These are phyloP conservation scores for Zaprionus nigranus DNA, from an alignment of 1,140 invertebrate species.

Conservation along the genomic window DNA sequence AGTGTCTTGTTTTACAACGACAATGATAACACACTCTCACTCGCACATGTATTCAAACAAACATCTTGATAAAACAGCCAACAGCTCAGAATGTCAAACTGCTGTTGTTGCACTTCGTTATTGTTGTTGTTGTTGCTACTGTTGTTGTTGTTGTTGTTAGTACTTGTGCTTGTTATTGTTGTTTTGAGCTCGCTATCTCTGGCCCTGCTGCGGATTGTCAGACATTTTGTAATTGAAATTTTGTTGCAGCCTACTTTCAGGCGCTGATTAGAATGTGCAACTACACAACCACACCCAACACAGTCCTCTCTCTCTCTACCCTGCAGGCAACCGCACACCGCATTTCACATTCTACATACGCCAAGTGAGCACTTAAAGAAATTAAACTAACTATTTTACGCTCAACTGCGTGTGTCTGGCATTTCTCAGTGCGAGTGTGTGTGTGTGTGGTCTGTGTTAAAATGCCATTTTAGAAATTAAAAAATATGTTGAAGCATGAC, in stretches of 20 bases:
- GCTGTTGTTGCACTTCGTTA: conserved; percentile 29
- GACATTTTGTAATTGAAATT: conserved; percentile 80
- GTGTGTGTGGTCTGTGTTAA: conserved; percentile 33
- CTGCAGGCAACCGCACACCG: conserved; percentile 26
- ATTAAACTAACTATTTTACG: conserved; percentile 69
- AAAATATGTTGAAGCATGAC: conserved; percentile 57
- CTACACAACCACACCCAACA: not conserved
- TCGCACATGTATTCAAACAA: conserved; percentile 41
- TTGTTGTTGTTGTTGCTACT: conserved; percentile 8
- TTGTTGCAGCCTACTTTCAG: conserved; percentile 60
- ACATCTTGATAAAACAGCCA: conserved; percentile 62
- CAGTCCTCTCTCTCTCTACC: no score
- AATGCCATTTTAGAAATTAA: conserved; percentile 68
- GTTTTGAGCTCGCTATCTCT: conserved; percentile 39
- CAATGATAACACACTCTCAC: conserved; percentile 68
- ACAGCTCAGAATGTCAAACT: conserved; percentile 43
- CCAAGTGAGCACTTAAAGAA: conserved; percentile 71
- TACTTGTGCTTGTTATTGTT: conserved; percentile 17
- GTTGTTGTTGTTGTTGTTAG: not conserved
- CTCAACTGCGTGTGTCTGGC: conserved; percentile 36
- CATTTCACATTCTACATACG: conserved; percentile 63
- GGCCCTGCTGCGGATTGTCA: conserved; percentile 56
- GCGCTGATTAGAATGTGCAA: conserved; percentile 29
- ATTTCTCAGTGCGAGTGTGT: conserved; percentile 8
- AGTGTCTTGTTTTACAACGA: conserved; percentile 79